Percentiles rank a stretch among this genome's conserved stretches.
phyloP scores from a whole-genome alignment of 2,888 invertebrate species.

The Thyatira batis region DNA sequence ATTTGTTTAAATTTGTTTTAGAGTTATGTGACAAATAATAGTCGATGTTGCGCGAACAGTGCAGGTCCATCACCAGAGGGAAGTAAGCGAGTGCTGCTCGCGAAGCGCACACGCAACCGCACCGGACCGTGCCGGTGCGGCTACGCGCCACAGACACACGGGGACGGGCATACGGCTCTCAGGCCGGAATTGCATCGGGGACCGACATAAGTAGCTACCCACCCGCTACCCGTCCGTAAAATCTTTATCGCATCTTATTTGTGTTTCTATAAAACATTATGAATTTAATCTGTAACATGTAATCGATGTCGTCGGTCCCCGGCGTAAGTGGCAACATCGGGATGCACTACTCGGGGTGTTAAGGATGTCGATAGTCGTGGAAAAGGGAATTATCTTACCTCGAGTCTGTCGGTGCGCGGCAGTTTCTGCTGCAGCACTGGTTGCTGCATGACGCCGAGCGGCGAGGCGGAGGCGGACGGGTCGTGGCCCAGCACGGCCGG shows the following conservation, averaged over 20 bases:
- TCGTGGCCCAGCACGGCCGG: constrained; percentile 95
- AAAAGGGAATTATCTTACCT: constrained; percentile 86
- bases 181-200: constrained; percentile 55
- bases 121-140: constrained; percentile 51
- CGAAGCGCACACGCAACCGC: constrained; percentile 68
- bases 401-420: constrained; percentile 96
- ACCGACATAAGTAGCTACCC: constrained; percentile 43
- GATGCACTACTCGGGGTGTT: constrained; percentile 58
- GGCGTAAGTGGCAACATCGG: constrained; percentile 57
- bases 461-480: constrained; percentile 89
- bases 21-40: not conserved
- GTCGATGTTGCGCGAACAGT: constrained; percentile 55
- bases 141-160: constrained; percentile 63
- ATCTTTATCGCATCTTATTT: not conserved
- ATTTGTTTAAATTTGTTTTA: not conserved
- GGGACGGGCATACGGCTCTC: constrained; percentile 58
- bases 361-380: constrained; percentile 41
- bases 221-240: not conserved
- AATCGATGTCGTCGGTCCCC: constrained; percentile 55
- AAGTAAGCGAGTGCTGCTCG: constrained; percentile 77
- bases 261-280: not conserved
- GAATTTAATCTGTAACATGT: not conserved
- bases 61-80: constrained; percentile 65
- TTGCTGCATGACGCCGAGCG: constrained; percentile 93
- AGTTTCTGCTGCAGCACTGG: constrained; percentile 95